A percentile compares a stretch with the other conserved stretches of the same genome.
Conservation (phyloP, 2,113 vertebrate species). For the Struthio camelus region DNA sequence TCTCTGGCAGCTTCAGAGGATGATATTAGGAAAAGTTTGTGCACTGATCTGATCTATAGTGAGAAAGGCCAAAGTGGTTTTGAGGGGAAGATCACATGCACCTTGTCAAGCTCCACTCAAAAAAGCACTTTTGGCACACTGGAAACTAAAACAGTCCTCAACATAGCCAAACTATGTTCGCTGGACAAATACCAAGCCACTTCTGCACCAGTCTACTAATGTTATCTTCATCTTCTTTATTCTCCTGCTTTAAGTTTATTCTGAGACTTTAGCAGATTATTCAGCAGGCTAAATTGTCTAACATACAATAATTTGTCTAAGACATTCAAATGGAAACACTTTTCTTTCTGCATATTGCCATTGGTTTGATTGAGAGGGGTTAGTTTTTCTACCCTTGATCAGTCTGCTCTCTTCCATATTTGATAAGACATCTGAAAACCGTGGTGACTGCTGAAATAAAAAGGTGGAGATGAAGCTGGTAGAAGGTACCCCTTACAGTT, state of each 20-base stretch:
- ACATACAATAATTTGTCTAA: accelerated
- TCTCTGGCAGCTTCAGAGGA: too few relatives aligned
- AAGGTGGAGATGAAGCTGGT: neutral
- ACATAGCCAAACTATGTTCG: neutral
- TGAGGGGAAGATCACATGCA: too few relatives aligned
- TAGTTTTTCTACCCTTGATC: neutral
- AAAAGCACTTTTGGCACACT: neutral
- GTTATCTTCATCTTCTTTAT: neutral
- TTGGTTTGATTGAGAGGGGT: neutral
- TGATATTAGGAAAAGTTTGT: too few relatives aligned
- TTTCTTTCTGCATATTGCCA: neutral
- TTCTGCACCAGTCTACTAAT: neutral
- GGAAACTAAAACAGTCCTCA: neutral
- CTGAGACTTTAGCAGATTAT: neutral
- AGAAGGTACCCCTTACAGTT: neutral
- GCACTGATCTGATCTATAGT: too few relatives aligned
- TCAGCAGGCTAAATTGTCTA: neutral
- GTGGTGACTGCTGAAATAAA: neutral
- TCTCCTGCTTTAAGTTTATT: neutral
- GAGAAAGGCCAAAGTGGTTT: too few relatives aligned
- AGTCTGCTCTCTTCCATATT: neutral
- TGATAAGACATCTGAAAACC: neutral
- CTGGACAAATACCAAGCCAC: neutral
- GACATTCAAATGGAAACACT: neutral
- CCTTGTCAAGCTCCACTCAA: neutral